Percentiles rank a stretch among this genome's conserved stretches.
These are phyloP conservation scores for Perca fluviatilis DNA, from an alignment of 2,113 vertebrate species.

Conservation along the genomic window DNA sequence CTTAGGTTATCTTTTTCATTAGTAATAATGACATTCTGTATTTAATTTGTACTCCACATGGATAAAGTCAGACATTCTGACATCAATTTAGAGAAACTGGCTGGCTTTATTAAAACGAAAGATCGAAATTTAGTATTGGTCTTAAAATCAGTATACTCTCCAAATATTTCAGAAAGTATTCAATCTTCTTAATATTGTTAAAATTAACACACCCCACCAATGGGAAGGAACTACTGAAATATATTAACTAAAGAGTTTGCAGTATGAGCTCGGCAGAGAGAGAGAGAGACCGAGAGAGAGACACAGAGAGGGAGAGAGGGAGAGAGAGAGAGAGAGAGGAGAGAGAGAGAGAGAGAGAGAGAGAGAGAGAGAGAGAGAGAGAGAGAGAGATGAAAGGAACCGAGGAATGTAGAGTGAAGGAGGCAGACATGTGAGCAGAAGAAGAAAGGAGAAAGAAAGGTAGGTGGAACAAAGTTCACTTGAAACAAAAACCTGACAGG, in stretches of 20 bases:
- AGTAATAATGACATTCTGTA: not conserved
- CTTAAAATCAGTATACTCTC: not conserved
- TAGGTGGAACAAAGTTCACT: not conserved
- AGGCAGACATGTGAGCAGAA: conserved; percentile 1
- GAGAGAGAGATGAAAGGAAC: too few species aligned
- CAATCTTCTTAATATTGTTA: not conserved
- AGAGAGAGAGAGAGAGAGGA: too few species aligned
- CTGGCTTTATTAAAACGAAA: not conserved
- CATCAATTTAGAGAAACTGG: not conserved
- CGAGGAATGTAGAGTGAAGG: not conserved
- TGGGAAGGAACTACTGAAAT: not conserved
- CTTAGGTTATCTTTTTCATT: not conserved
- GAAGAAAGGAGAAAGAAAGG: not conserved
- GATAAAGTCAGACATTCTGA: not conserved
- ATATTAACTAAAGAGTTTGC: not conserved
- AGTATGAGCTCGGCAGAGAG: not conserved
- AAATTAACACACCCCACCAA: not conserved
- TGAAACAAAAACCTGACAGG: not conserved
- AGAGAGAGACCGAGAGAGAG: not conserved
- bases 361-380: too few species aligned
- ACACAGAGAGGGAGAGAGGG: too few species aligned
- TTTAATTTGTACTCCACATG: not conserved
- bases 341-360: too few species aligned
- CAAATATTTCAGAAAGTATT: not conserved
- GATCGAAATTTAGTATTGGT: not conserved